Percentiles rank a stretch among this genome's conserved stretches.
Conservation (phyloP, 2,113 vertebrate species). For the Chinchilla lanigera region DNA sequence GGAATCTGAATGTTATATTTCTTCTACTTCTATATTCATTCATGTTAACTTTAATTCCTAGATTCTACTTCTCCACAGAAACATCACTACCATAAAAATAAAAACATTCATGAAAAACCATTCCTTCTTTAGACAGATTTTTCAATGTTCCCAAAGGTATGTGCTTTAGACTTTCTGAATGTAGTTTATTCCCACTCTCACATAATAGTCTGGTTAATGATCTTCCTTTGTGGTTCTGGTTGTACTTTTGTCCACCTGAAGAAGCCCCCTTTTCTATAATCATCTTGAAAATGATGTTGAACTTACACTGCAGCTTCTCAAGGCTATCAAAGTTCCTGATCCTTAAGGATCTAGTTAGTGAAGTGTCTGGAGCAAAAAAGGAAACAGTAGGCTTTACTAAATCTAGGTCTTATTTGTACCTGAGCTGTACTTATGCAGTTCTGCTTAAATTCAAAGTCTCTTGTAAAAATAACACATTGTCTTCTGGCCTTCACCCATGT, state of each 20-base stretch:
- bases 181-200: not conserved
- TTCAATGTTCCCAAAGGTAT: not conserved
- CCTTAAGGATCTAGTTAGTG: not conserved
- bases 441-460: not conserved
- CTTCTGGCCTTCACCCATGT: not conserved
- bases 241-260: not conserved
- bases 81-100: not conserved
- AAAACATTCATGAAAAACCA: not conserved
- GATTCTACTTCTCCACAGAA: not conserved
- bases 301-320: not conserved
- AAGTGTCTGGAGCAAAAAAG: not conserved
- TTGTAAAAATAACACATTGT: not conserved
- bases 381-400: not conserved
- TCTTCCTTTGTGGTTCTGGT: not conserved
- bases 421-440: not conserved
- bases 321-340: not conserved
- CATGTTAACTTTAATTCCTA: not conserved
- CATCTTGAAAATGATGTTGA: not conserved
- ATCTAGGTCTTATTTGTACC: not conserved
- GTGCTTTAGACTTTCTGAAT: not conserved
- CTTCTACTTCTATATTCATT: not conserved
- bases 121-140: not conserved
- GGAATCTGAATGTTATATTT: not conserved
- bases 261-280: not conserved
- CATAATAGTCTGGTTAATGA: not conserved